phyloP scores from a whole-genome alignment of 37 sponge, comb jelly and placozoan species.

The Spongilla lacustris region DNA sequence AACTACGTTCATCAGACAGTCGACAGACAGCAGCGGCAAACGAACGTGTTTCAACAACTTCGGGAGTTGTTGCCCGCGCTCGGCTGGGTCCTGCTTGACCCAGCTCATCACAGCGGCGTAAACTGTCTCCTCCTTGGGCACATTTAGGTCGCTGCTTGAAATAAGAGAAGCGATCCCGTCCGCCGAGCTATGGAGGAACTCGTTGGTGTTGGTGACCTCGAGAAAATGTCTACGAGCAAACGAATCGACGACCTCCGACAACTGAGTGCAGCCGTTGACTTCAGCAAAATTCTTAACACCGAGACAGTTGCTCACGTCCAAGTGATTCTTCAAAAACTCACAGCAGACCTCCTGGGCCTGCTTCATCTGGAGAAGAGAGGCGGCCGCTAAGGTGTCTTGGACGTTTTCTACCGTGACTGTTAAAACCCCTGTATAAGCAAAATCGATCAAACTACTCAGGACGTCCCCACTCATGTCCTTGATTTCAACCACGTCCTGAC shows the following conservation, averaged over 20 bases:
- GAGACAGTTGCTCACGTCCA: conserved; percentile 90
- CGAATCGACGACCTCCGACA: conserved; percentile 67
- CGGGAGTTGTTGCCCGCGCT: conserved; percentile 72
- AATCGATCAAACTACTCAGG: conserved; percentile 78
- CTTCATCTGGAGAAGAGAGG: conserved; percentile 88
- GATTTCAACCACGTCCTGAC: conserved; percentile 82
- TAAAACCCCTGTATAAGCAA: conserved; percentile 90
- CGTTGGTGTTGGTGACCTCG: conserved; percentile 69
- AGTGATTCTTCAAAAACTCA: conserved; percentile 88
- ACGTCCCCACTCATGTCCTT: conserved; percentile 82
- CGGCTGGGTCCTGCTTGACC: conserved; percentile 76
- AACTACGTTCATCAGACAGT: conserved; percentile 83
- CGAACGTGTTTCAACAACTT: conserved; percentile 76
- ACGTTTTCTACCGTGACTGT: conserved; percentile 90
- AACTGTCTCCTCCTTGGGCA: conserved; percentile 87
- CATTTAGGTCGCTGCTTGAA: conserved; percentile 76
- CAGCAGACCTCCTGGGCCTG: conserved; percentile 93
- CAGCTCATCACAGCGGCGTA: conserved; percentile 86
- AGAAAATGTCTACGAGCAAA: conserved; percentile 78
- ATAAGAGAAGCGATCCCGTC: conserved; percentile 79
- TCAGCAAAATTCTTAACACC: conserved; percentile 93
- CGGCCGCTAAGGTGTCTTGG: conserved; percentile 88
- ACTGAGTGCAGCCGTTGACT: conserved; percentile 82
- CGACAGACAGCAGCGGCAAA: conserved; percentile 80
- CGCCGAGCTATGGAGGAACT: conserved; percentile 80